Base-by-base conservation (phyloP, 2,113 vertebrate genomes). In the Smithornis capensis region DNA sequence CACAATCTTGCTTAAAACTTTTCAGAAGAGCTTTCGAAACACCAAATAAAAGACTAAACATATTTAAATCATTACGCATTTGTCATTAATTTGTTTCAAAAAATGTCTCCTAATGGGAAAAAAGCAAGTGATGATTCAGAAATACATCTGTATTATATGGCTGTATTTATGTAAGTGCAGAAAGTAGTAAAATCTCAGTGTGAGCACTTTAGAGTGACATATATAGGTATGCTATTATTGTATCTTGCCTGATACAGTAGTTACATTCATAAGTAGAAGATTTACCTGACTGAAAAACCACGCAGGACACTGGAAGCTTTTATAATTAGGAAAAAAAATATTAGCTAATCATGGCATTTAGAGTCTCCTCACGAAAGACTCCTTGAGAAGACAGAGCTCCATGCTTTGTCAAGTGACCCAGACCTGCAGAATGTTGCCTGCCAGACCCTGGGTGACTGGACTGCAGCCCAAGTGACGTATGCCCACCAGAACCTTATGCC, bases 1-100 rank as follows among this genome's bases (percentile, higher is more conserved):
- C 52, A 87, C 63, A n/a, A 25, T 38, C 55, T 87, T 80, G 27
- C 78, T 50, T 81, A 60, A 96, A 94, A 88, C 50, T 90, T 89
- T 96, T 92, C 63, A 88, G 73, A 96, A 78, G n/a, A 90, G 67
- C 75, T 96, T 94, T 94, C 84, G 79, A 96, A 96, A 92, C n/a
- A 95, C 24, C 77, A 97, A 94, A 96, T 92, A 95, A 95, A 90
- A 79, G 80, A 90, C 87, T 94, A 96, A 97, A 95, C 87, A 93
- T 38, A 7, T 93, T 93, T 73, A 89, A 96, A 89, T 45, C 56
- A 59, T 47, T 56, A 87, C 56, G 27, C 38, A 71, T 96, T 95
- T 47, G 63, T 70, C 33, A 33, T 70, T 97, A 96, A 95, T 96
- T 96, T 95, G 89, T 96, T 97, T 90, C 71, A 87, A 89, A 89